Base-by-base conservation (phyloP, 2,888 invertebrate species). In the Bellardia pandia region DNA sequence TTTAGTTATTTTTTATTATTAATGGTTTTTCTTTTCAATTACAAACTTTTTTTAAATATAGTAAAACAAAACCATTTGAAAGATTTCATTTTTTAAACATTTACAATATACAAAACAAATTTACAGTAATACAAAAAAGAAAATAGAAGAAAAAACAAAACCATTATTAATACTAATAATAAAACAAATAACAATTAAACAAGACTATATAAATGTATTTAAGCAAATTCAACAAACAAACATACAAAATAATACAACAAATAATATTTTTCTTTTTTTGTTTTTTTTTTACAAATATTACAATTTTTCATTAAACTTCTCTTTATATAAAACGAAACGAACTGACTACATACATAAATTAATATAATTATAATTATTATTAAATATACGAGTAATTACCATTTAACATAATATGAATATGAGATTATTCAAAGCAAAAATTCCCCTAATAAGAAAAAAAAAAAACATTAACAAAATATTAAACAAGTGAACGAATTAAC, bases 51-150 rank as follows among this genome's bases (percentile, higher is more conserved):
- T 56, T 16, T n/a, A 88, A 89, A 89, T 88, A 66, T 30, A 69
- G 69, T 37, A 48, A 69, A 37, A 68, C 45, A 48, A 60, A 77
- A 82, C 58, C n/a, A 79, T 80, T 86, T 80, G 30, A 82, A 87
- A 64, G 72, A 75, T 72, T 82, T 77, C 76, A 56, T 91, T 91
- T 90, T 92, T 92, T 89, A 91, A 91, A 91, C 89, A 90, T 92
- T 91, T 92, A 92, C 92, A 92, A 86, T 88, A 87, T 91, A 51
- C 45, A n/a, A 48, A 69, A 90, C 88, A 89, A 89, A 88, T 88
- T 88, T 88, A 89, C 89, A 81, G 81, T 72, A 82, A 76, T 79
- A 83, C 60, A 23, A 78, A 84, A n/a, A n/a, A n/a, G n/a, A n/a
- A n/a, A n/a, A n/a, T n/a, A n/a, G n/a, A 78, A 68, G 56, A 60